Conservation (phyloP, 2,113 vertebrate species). For the Xenopus laevis region DNA sequence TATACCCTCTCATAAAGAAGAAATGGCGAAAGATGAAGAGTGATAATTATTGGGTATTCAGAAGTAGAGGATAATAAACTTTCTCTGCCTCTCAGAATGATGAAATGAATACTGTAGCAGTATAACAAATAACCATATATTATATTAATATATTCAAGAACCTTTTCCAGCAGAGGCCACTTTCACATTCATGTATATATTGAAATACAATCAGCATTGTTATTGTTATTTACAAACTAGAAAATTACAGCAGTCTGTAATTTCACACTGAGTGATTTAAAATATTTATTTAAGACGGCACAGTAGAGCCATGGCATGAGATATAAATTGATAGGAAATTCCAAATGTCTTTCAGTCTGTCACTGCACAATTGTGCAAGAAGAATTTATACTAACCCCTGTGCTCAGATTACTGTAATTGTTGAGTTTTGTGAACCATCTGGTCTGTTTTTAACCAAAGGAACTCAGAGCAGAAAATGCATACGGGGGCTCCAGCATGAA, state of each 20-base stretch:
- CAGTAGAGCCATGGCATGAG: neutral
- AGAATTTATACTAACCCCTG: neutral
- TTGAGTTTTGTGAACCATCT: neutral
- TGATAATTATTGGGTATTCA: too few species aligned
- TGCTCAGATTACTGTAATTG: neutral
- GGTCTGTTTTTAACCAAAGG: neutral
- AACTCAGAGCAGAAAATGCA: too few species aligned
- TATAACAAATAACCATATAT: too few species aligned
- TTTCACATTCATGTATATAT: neutral
- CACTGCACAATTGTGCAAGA: neutral
- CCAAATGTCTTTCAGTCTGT: neutral
- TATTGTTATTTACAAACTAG: slow-evolving; percentile 10
- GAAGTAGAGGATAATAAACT: too few species aligned
- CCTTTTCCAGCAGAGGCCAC: neutral
- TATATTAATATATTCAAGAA: too few species aligned
- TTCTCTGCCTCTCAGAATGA: too few species aligned
- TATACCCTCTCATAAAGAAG: too few species aligned
- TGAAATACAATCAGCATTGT: slow-evolving; percentile 1
- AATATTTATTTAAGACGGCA: slow-evolving; percentile 1
- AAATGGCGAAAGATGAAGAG: too few species aligned
- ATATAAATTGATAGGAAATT: neutral
- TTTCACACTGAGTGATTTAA: slow-evolving; percentile 19
- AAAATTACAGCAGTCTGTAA: slow-evolving; percentile 4
- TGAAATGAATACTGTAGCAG: too few species aligned
- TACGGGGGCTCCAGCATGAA: too few species aligned